These are phyloP conservation scores for Zophobas atratus DNA, from an alignment of 1,140 invertebrate genomes.

Conservation along the genomic window DNA sequence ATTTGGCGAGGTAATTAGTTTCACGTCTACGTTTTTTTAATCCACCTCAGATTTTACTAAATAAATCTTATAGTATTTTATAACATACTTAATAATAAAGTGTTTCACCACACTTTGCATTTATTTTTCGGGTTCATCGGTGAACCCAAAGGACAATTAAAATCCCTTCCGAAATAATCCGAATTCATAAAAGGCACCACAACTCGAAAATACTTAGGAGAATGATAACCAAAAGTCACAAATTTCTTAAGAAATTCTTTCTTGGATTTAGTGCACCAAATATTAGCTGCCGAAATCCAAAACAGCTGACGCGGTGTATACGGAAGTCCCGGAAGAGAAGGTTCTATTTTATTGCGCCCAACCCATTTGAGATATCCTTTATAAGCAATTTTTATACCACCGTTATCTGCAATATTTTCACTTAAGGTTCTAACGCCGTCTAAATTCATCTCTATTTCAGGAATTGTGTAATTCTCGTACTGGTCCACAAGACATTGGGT, in stretches of 20 bases:
- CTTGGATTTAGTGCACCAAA: slow-evolving; percentile 71
- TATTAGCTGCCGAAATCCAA: slow-evolving; percentile 74
- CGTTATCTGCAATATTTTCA: slow-evolving; percentile 94
- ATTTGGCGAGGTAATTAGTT: too few species aligned
- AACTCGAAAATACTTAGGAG: slow-evolving; percentile 72
- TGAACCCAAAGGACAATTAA: slow-evolving; percentile 49
- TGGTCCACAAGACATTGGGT: slow-evolving; percentile 91
- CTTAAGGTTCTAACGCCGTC: slow-evolving; percentile 92
- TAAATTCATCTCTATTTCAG: slow-evolving; percentile 78
- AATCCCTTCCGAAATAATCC: slow-evolving; percentile 52
- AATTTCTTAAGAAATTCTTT: slow-evolving; percentile 67
- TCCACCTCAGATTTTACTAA: too few species aligned
- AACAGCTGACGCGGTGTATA: slow-evolving; percentile 74
- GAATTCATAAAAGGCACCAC: slow-evolving; percentile 66
- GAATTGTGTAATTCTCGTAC: slow-evolving; percentile 86
- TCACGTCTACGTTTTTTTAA: too few species aligned
- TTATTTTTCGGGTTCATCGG: slow-evolving; percentile 56
- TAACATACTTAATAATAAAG: not conserved
- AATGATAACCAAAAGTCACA: slow-evolving; percentile 69
- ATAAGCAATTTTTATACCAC: slow-evolving; percentile 80
- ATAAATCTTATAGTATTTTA: too few species aligned
- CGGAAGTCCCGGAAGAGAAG: slow-evolving; percentile 69
- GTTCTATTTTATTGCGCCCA: slow-evolving; percentile 64
- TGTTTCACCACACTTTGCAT: slow-evolving; percentile 54
- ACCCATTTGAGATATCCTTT: slow-evolving; percentile 74